Evolutionary conservation across 2,888 invertebrate species (phyloP).

Genomic region (Chymomyza amoena): DNA sequence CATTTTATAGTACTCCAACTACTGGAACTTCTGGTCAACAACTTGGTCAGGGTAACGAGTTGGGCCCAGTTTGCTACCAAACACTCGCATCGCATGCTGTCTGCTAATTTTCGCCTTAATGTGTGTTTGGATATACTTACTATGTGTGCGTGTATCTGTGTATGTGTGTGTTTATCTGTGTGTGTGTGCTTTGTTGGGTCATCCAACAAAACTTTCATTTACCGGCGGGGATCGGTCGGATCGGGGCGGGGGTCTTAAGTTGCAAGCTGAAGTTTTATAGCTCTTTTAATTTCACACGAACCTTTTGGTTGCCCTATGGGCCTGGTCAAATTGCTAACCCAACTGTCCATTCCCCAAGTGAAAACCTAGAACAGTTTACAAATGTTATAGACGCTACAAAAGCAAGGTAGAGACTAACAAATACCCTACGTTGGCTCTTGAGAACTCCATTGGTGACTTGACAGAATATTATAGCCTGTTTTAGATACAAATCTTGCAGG

Average conservation of each 20-base stretch:
- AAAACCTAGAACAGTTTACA: neutral
- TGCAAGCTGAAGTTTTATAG: slow-evolving; percentile 19
- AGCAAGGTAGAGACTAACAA: neutral
- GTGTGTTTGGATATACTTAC: neutral
- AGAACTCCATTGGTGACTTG: too few species aligned
- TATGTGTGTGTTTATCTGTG: too few species aligned
- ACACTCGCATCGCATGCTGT: slow-evolving; percentile 20
- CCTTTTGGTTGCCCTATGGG: slow-evolving; percentile 3
- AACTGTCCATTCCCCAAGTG: neutral
- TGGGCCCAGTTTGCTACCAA: neutral
- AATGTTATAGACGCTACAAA: neutral
- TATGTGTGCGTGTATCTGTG: slow-evolving; percentile 11
- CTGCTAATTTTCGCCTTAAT: slow-evolving; percentile 22
- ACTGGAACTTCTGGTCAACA: neutral
- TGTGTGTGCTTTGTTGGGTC: neutral
- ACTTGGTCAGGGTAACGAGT: neutral
- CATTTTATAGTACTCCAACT: neutral
- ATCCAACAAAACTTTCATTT: slow-evolving; percentile 14
- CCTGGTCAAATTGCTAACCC: neutral
- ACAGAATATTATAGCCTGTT: too few species aligned
- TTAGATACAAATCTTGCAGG: too few species aligned
- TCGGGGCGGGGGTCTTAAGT: neutral
- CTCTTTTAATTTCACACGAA: slow-evolving; percentile 24
- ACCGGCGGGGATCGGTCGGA: neutral
- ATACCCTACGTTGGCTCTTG: too few species aligned